These are phyloP conservation scores for Rhysida immarginata DNA, from an alignment of 1,140 invertebrate genomes.

Conservation along the genomic window DNA sequence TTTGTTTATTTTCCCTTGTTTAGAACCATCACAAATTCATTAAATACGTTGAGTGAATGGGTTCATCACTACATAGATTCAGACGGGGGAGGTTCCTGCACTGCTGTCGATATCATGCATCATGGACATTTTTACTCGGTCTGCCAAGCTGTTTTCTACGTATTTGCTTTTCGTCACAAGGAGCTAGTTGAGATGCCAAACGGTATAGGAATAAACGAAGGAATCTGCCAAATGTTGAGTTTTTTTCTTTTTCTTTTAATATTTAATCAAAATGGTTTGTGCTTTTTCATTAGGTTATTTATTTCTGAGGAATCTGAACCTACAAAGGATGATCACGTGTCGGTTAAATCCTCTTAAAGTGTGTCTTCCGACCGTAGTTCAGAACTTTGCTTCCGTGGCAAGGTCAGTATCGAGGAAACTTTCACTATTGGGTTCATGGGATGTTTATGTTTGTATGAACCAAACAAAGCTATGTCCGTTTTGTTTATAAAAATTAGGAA, in stretches of 20 bases:
- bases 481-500: no score
- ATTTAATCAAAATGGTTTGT: no score
- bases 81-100: conserved; percentile 36
- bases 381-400: conserved; percentile 68
- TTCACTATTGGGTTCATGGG: no score
- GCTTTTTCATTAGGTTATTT: conserved; percentile 57
- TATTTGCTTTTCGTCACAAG: conserved; percentile 70
- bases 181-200: conserved; percentile 48
- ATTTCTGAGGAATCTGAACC: conserved; percentile 61
- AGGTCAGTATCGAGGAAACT: no score
- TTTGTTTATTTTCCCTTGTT: conserved; percentile 24
- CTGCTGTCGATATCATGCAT: conserved; percentile 38
- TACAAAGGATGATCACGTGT: conserved; percentile 65
- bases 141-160: conserved; percentile 79
- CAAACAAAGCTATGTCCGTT: no score
- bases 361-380: conserved; percentile 56
- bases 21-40: conserved; percentile 43
- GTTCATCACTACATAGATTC: conserved; percentile 53
- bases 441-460: no score
- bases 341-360: conserved; percentile 68
- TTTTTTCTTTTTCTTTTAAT: no score
- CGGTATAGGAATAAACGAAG: no score
- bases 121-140: conserved; percentile 77
- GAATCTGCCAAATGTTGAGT: no score
- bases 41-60: conserved; percentile 51